Base-by-base conservation (phyloP, 2,797 vertebrate genomes). In the Zonotrichia albicollis region DNA sequence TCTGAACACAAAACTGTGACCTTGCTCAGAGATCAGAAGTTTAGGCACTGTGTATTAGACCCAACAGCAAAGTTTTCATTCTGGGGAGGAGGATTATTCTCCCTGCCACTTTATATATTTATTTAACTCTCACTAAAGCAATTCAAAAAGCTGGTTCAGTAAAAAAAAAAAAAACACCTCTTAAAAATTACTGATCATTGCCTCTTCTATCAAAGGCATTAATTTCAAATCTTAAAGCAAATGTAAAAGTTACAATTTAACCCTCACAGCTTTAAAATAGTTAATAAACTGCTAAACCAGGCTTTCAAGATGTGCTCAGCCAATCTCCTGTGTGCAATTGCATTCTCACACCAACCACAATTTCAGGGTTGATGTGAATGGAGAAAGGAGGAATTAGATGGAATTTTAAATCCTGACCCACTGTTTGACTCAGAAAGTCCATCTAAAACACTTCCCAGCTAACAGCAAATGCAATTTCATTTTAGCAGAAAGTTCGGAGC, bases 381-480 rank as follows among this genome's bases (percentile, higher is more conserved):
- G 67, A 75, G 38, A 72, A 73, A 87, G 25, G 11, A 84, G 21
- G 19, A 88, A 73, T 86, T 82, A 46, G 27, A 79, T 26, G 25
- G 48, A 80, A 60, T 87, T 94, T 86, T 36, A 93, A 92, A 68
- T 73, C 42, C 36, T 50, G 30, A 19, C 45, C 51, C 30, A 36
- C 32, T 25, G 27, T 50, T 85, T 58, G 65, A 84, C 32, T 75
- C 45, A 51, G 21, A 48, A 87, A 75, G 18, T 34, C 57, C 13
- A 79, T 40, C 43, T 62, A 72, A 90, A 93, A 48, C 51, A 77
- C 72, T 67, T 73, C 14, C 38, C 74, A 93, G 40, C 19, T 81
- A 78, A 84, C 32, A 93, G 53, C 16, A 76, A 86, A 84, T 61
- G 42, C 65, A 81, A 86, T 64, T 90, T 79, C 10, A 67, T 89